Evolutionary conservation across 2,113 vertebrate genomes (phyloP).

Genomic region (Uria lomvia): DNA sequence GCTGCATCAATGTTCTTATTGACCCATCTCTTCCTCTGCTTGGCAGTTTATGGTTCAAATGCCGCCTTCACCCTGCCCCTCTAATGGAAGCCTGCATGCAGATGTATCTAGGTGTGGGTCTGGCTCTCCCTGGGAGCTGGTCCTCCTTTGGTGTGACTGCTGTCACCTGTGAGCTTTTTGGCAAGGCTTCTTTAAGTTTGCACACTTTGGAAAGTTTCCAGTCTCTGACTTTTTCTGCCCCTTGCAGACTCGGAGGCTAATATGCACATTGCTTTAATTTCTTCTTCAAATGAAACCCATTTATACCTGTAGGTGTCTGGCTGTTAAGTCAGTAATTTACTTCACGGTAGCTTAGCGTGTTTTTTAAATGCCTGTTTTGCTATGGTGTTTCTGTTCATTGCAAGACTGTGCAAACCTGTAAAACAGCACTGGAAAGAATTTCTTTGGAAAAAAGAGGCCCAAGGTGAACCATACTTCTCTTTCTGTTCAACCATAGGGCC

Average conservation of each 20-base stretch:
- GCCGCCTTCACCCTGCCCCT: not conserved
- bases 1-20: not conserved
- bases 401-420: conserved; percentile 25
- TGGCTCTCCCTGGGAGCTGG: not conserved
- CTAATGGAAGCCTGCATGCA: not conserved
- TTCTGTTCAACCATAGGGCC: not conserved
- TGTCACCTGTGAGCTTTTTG: not conserved
- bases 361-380: conserved; percentile 27
- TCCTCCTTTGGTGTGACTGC: not conserved
- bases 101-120: not conserved
- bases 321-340: conserved; percentile 40
- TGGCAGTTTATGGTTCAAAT: not conserved
- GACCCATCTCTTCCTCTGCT: not conserved
- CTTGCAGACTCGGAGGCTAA: not conserved
- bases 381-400: not conserved
- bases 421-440: conserved; percentile 61
- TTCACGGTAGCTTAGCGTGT: conserved; percentile 31
- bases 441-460: conserved; percentile 13
- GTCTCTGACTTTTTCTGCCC: not conserved
- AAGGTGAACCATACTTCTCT: not conserved
- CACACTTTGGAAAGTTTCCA: conserved; percentile 37
- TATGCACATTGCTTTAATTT: conserved; percentile 40
- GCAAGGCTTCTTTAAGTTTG: not conserved
- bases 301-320: conserved; percentile 29
- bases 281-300: conserved; percentile 39